Evolutionary conservation across 2,888 invertebrate species (phyloP).

Genomic region (Xestia c-nigrum): DNA sequence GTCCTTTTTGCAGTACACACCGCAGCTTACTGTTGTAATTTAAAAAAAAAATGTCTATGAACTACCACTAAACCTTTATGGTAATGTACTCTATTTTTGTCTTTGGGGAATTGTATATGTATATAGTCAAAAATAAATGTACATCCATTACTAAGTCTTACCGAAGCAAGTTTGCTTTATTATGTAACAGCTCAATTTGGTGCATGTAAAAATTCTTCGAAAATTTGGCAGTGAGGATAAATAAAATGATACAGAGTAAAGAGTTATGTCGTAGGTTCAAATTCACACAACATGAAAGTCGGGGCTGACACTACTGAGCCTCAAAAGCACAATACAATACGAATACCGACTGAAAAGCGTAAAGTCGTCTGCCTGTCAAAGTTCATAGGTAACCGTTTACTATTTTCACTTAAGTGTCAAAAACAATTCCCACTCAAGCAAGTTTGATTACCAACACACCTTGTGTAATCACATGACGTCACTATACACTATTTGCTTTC

Average conservation of each 20-base stretch:
- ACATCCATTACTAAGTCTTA: too few relatives aligned
- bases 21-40: too few relatives aligned
- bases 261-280: background rate
- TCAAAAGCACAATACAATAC: background rate
- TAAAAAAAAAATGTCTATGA: too few relatives aligned
- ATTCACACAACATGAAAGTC: background rate
- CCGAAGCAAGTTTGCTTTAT: too few relatives aligned
- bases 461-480: slow-evolving; percentile 49
- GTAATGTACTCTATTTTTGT: too few relatives aligned
- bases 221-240: background rate
- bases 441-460: slow-evolving; percentile 41
- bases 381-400: slow-evolving; percentile 2
- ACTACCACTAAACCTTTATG: too few relatives aligned
- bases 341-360: background rate
- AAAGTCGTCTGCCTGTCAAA: background rate
- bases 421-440: slow-evolving; percentile 23
- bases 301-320: background rate
- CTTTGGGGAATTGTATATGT: too few relatives aligned
- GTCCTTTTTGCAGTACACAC: too few relatives aligned
- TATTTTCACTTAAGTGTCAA: background rate
- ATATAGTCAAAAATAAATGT: too few relatives aligned
- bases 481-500: slow-evolving; percentile 71
- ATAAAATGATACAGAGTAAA: background rate
- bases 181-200: background rate
- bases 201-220: background rate